Base-by-base conservation (phyloP, 2,113 vertebrate species). In the Burhinus bistriatus region DNA sequence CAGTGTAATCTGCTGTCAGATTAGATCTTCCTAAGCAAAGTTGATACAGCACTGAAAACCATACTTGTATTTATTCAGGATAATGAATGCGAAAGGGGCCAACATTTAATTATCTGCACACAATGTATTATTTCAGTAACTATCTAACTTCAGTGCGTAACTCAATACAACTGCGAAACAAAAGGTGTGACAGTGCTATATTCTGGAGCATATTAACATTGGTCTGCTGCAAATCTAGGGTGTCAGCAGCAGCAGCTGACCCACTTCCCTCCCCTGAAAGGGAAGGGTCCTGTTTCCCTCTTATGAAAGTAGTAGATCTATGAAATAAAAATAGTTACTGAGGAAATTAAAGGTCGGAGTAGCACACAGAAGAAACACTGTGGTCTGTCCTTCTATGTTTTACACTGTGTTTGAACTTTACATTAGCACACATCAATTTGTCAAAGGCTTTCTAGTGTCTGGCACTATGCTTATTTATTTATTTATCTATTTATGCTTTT, bases 281-380 rank as follows among this genome's bases (percentile, higher is more conserved):
- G 47, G 44, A 19, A 6, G 6, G 18, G 32, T 21, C 54, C 54
- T 15, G 5, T 9, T 51, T 54, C 15, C 34, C 45, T 36, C 40
- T 21, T 26, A 14, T 0, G 26, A 11, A 36, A 78, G 27, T 8
- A 40, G 51, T 47, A 83, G 66, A 38, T 75, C 61, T 27, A 1
- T 8, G 62, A 51, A 68, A 72, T 83, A 65, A 83, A 75, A 70
- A 30, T 27, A 66, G 40, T 15, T 44, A 45, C 21, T 54, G 14
- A 7, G 17, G 52, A 52, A 30, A 47, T 22, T 18, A 69, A 40
- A 86, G 68, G 38, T 88, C 7, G 6, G 57, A 58, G 38, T 3
- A 27, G 42, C 78, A 21, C 14, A 14, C 8, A 25, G 12, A 29
- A 51, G 15, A 65, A 16, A 1, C 73, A 6, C 34, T 0, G 0